Evolutionary conservation across 2,797 vertebrate genomes (phyloP), one percentile per base, ranked within the genome.

Genomic region (Atherinosoma microstoma): DNA sequence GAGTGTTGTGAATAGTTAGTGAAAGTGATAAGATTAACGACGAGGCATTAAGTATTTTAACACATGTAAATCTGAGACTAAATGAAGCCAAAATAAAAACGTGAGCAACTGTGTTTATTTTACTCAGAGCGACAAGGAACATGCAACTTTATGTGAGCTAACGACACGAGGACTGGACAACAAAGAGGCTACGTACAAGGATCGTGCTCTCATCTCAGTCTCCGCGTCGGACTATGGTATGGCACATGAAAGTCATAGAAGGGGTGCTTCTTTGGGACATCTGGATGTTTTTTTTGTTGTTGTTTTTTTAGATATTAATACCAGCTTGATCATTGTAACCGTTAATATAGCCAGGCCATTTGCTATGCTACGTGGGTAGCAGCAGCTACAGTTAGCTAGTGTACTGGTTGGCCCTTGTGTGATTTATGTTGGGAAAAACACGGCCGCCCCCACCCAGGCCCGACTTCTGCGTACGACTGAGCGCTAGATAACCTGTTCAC

Each of bases 381-480:
- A 87, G 49, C 27, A 6, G 73, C 70, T 72, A 70, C 27, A 5
- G 77, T 27, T 69, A 71, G 78, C 79, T 78, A 79, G 87, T 69
- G 32, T 11, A 57, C 73, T 62, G 27, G 67, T 58, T 22, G 47
- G 67, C 79, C 65, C 73, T 67, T 79, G 74, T 69, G 73, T 88
- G 91, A 93, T 94, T 93, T 92, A 93, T 79, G 75, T 69, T 3
- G 58, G 74, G 29, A 81, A 81, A 85, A 91, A 88, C 84, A 92
- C 78, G 84, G 84, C 90, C 74, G 90, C 91, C 91, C 88, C 92
- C 93, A 92, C 92, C 94, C 93, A 93, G 93, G 92, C 93, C 92
- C 84, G 38, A 76, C 56, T 64, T 76, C 74, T 76, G 80, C 84
- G 81, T 77, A 62, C 29, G 67, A 65, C 59, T 9, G 58, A 79